Conservation (phyloP, 2,113 vertebrate genomes). For the Albula glossodonta region DNA sequence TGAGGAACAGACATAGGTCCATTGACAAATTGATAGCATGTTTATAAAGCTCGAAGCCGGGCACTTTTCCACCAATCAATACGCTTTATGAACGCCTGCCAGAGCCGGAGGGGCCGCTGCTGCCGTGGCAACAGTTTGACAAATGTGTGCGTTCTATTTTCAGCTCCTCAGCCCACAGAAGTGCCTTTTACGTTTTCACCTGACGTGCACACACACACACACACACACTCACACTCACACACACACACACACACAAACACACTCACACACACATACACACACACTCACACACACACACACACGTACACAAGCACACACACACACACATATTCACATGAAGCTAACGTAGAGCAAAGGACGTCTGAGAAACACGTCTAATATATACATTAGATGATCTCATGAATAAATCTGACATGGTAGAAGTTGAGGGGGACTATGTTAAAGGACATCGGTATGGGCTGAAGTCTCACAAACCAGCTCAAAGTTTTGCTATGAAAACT, state of each 20-base stretch:
- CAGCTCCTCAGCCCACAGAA: background rate
- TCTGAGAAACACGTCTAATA: background rate
- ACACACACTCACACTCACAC: background rate
- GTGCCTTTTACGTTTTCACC: background rate
- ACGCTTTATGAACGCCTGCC: background rate
- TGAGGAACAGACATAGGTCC: background rate
- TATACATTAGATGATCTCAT: background rate
- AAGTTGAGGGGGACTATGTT: background rate
- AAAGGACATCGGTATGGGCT: background rate
- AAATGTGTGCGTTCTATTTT: slow-evolving; percentile 6
- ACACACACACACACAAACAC: background rate
- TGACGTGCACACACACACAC: background rate
- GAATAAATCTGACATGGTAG: slow-evolving; percentile 8
- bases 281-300: too few relatives aligned
- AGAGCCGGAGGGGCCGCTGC: background rate
- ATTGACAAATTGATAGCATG: slow-evolving; percentile 10
- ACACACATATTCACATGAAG: background rate
- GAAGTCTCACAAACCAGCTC: too few relatives aligned
- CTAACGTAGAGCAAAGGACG: background rate
- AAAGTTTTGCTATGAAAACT: background rate
- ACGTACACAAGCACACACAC: too few relatives aligned
- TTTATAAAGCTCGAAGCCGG: slow-evolving; percentile 11
- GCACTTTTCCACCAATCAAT: slow-evolving; percentile 9
- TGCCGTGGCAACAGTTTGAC: slow-evolving; percentile 10
- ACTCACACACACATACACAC: too few relatives aligned